These are phyloP conservation scores for Prunella fulvescens DNA, from an alignment of 2,113 vertebrate genomes.

Conservation along the genomic window DNA sequence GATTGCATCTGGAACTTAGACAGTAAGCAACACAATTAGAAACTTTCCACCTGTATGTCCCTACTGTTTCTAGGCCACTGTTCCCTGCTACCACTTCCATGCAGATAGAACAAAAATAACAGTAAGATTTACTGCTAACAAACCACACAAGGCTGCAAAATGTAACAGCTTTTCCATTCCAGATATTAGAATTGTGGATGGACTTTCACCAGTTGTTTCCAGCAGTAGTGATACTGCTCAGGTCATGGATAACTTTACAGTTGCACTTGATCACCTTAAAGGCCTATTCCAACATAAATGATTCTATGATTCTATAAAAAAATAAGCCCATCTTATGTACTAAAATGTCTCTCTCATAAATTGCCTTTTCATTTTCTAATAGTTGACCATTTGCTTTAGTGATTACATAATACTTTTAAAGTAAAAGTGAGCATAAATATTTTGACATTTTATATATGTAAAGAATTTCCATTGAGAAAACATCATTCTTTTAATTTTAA, in stretches of 20 bases:
- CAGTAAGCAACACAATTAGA: background rate
- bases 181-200: background rate
- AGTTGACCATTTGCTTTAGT: background rate
- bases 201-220: background rate
- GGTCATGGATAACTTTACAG: fast-evolving
- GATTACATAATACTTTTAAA: background rate
- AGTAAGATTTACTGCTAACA: background rate
- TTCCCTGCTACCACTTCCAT: background rate
- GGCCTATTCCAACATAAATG: background rate
- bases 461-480: conserved; percentile 22
- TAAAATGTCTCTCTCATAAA: background rate
- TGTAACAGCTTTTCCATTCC: background rate
- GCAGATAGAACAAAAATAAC: background rate
- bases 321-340: background rate
- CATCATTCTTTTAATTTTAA: conserved; percentile 10
- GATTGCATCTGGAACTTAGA: background rate
- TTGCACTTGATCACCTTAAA: background rate
- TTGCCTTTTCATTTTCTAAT: background rate
- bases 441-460: conserved; percentile 41
- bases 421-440: conserved; percentile 41
- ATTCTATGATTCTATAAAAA: background rate
- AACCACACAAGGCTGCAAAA: background rate
- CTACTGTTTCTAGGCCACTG: background rate
- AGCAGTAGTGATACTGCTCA: background rate
- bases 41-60: background rate